Evolutionary conservation across 2,888 invertebrate species (phyloP).

Genomic region (Cataglyphis rosenhaueri): DNA sequence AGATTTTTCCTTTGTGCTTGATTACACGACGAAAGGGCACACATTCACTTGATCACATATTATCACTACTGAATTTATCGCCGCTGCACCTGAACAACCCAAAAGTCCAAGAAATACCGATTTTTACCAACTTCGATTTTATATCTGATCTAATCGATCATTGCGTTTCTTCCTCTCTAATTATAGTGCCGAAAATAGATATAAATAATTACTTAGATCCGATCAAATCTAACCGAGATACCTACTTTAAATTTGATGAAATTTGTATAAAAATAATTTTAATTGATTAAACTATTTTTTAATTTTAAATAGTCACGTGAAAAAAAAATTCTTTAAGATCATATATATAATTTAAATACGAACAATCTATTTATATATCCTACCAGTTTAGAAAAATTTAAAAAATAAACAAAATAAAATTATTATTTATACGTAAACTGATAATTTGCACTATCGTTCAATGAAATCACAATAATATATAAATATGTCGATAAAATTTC

Average conservation of each 20-base stretch:
- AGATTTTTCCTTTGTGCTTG: conserved; percentile 81
- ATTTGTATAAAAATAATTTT: not conserved
- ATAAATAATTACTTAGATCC: not conserved
- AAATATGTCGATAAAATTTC: not conserved
- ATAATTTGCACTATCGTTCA: not conserved
- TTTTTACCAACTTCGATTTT: conserved; percentile 7
- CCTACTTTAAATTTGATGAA: not conserved
- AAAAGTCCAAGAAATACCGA: conserved; percentile 16
- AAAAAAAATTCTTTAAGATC: not conserved
- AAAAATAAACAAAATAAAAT: not conserved
- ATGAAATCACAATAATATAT: not conserved
- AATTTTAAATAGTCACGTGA: not conserved
- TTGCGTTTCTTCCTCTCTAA: not conserved
- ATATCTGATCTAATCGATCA: not conserved
- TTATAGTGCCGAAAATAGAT: not conserved
- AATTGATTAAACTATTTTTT: not conserved
- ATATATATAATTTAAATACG: not conserved
- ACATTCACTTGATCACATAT: conserved; percentile 84
- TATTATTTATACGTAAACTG: not conserved
- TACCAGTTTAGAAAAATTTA: not conserved
- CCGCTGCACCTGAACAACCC: conserved; percentile 26
- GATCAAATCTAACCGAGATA: not conserved
- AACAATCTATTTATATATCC: not conserved
- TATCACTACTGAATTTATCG: conserved; percentile 80
- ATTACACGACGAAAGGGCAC: conserved; percentile 82